phyloP scores from a whole-genome alignment of 2,888 invertebrate genomes.

The Myopa testacea region DNA sequence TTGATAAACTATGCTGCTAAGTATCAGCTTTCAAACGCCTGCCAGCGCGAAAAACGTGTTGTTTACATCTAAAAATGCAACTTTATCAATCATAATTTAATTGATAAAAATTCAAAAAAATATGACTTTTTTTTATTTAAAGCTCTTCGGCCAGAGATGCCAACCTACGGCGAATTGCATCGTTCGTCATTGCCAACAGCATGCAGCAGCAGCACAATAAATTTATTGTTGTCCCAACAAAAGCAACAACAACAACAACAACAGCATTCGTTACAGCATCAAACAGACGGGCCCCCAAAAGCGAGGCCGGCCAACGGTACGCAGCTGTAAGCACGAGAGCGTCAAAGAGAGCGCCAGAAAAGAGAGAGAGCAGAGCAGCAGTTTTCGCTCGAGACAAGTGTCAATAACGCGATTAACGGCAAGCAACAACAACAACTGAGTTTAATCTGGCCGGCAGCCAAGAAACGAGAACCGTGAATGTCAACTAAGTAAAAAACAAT shows the following conservation, averaged over 20 bases:
- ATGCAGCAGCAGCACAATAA: too few species aligned
- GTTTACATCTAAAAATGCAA: too few species aligned
- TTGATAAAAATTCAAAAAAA: background rate
- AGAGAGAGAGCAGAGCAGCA: conserved; percentile 4
- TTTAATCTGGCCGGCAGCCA: conserved; percentile 5
- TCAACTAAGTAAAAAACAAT: background rate
- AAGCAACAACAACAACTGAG: conserved; percentile 32
- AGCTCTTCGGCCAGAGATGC: background rate
- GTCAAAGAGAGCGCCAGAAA: background rate
- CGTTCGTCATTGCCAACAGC: too few species aligned
- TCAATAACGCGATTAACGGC: conserved; percentile 17
- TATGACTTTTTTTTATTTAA: too few species aligned
- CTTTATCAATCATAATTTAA: background rate
- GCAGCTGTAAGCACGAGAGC: conserved; percentile 7
- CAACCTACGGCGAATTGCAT: background rate
- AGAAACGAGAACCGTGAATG: conserved; percentile 2
- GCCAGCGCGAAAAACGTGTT: too few species aligned
- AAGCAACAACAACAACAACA: background rate
- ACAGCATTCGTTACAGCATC: background rate
- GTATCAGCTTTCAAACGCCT: too few species aligned
- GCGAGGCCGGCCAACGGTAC: background rate
- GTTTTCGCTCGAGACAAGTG: background rate
- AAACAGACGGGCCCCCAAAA: conserved; percentile 8
- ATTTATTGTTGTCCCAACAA: background rate
- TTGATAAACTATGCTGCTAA: too few species aligned